Evolutionary conservation across 2,113 vertebrate species (phyloP), one percentile per base, ranked within the genome.

Genomic region (Galbula dea): DNA sequence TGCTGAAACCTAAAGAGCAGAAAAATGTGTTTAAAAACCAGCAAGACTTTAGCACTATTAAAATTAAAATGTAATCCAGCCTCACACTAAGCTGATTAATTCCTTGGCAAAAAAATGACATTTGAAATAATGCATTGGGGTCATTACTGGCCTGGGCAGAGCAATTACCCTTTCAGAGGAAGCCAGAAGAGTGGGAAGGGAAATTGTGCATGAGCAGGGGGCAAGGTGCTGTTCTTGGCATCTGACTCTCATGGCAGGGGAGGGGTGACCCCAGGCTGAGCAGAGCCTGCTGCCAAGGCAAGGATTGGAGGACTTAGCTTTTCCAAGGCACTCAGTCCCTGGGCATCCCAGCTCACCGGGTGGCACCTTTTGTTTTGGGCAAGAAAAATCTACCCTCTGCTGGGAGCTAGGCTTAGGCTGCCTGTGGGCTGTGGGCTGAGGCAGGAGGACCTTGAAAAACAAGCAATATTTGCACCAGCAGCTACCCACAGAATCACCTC

Each of bases 11-110:
- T 59, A 71, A 69, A 83, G 22, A 83, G 41, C 41, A 79, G 67
- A 18, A 89, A 73, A 79, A 79, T 10, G 16, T 68, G 76, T 93
- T 89, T 82, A 1, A 83, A 93, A 84, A 73, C 0, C 71, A 86
- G 32, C 12, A 43, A 91, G 82, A 91, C 30, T 73, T 83, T 63
- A 95, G 81, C 82, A 77, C 87, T 95, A 83, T 86, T 94, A 69
- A 95, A 94, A 96, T 94, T 87, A 89, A 96, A 96, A 88, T 45
- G 36, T 92, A 96, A 96, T 95, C 95, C 94, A 24, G 34, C 39
- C 84, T 89, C 81, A 71, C 19, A 36, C 58, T 92, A 94, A 96
- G 91, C 89, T 89, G 95, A 94, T 96, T 93, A 96, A 89, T 85
- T 69, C 58, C 84, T 74, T 76, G 69, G 62, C 67, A 89, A 66